Percentiles rank a stretch among this genome's conserved stretches.
Evolutionary conservation across 1,140 invertebrate species (phyloP).

Genomic region (Maniola jurtina): DNA sequence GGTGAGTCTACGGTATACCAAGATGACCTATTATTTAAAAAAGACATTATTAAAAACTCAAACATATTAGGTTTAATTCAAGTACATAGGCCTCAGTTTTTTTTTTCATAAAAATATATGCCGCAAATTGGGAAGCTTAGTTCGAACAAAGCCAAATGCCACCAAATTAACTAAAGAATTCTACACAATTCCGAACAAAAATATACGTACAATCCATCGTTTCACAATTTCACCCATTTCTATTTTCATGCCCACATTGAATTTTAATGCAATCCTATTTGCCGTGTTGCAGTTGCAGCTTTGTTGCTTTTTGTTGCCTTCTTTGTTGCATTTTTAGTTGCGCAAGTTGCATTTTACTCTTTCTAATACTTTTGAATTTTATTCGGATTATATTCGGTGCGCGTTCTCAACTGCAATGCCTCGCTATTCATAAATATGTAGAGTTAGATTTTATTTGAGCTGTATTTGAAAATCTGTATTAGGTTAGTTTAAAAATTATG

Average conservation of each 20-base stretch:
- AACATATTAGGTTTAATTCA: too few relatives aligned
- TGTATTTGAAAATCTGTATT: background rate
- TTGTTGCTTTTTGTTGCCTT: conserved; percentile 20
- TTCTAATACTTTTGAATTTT: conserved; percentile 23
- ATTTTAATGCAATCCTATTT: conserved; percentile 23
- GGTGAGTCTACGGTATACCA: too few relatives aligned
- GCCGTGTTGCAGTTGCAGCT: conserved; percentile 13
- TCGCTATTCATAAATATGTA: conserved; percentile 20
- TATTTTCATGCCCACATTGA: conserved; percentile 10
- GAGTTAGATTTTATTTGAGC: conserved; percentile 9
- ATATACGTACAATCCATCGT: conserved; percentile 4
- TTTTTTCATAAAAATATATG: too few relatives aligned
- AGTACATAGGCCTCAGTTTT: too few relatives aligned
- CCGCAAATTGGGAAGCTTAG: background rate
- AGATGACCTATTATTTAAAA: too few relatives aligned
- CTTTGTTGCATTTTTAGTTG: conserved; percentile 8
- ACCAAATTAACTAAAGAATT: background rate
- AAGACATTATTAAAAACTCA: too few relatives aligned
- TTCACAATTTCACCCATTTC: conserved; percentile 9
- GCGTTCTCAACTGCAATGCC: conserved; percentile 19
- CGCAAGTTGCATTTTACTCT: conserved; percentile 22
- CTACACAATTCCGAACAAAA: background rate
- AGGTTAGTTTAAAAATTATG: background rate
- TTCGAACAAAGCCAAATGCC: background rate
- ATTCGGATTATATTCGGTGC: conserved; percentile 21